phyloP scores from a whole-genome alignment of 2,797 vertebrate genomes.

The Acipenser oxyrinchus region DNA sequence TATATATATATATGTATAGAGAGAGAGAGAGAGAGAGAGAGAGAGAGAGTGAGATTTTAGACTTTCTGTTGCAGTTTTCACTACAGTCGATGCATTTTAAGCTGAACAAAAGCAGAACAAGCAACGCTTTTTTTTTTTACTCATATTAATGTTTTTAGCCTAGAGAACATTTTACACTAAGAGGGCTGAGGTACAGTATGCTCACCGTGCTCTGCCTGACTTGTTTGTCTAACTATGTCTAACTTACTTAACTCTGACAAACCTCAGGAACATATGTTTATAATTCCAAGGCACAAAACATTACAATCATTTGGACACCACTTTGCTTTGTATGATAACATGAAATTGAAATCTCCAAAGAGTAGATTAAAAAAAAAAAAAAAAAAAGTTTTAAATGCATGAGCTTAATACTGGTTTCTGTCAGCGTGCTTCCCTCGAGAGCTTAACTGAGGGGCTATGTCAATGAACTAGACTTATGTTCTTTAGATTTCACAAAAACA shows the following conservation, averaged over 20 bases:
- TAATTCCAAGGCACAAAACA: slow-evolving; percentile 44
- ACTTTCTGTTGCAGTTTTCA: too few relatives aligned
- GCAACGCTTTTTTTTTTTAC: background rate
- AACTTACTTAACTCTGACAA: slow-evolving; percentile 54
- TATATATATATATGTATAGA: too few relatives aligned
- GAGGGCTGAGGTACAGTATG: slow-evolving; percentile 40
- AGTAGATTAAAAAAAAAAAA: background rate
- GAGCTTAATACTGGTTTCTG: slow-evolving; percentile 79
- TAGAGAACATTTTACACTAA: slow-evolving; percentile 24
- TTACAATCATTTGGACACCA: slow-evolving; percentile 41
- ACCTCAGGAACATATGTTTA: slow-evolving; percentile 59
- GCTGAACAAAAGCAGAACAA: background rate
- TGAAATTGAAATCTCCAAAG: slow-evolving; percentile 42
- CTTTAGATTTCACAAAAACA: slow-evolving; percentile 81
- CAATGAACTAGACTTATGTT: slow-evolving; percentile 66
- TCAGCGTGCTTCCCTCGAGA: slow-evolving; percentile 71
- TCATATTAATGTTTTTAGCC: background rate
- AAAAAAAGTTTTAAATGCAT: slow-evolving; percentile 37
- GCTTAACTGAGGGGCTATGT: slow-evolving; percentile 72
- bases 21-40: too few relatives aligned
- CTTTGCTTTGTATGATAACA: slow-evolving; percentile 46
- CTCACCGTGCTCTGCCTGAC: slow-evolving; percentile 48
- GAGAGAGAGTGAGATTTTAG: too few relatives aligned
- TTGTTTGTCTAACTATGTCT: slow-evolving; percentile 48
- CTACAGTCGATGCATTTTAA: background rate